Base-by-base conservation (phyloP, 1,140 invertebrate species). In the Caenorhabditis tropicalis region DNA sequence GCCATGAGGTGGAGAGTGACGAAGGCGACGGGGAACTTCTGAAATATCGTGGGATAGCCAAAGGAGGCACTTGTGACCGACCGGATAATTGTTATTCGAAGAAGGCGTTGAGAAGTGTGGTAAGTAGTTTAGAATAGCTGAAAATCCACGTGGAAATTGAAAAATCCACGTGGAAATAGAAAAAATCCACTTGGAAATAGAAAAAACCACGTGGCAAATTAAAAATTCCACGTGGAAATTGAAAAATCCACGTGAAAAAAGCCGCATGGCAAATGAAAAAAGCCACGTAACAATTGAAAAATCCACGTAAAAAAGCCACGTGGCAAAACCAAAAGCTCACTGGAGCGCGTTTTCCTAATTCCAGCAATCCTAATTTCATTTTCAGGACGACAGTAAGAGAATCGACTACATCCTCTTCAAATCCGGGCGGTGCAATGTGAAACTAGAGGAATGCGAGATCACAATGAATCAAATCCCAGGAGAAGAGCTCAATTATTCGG, bases 351-450 rank as follows among this genome's bases (percentile, higher is more conserved):
- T n/a, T n/a, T n/a, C n/a, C n/a, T n/a, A n/a, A n/a, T n/a, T n/a
- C n/a, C n/a, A n/a, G n/a, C n/a, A n/a, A n/a, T n/a, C n/a, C n/a
- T n/a, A n/a, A n/a, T n/a, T n/a, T n/a, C n/a, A n/a, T 36, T 82
- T 82, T 9, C 92, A 93, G 87, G 94, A 95, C 4, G 91, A 94
- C 74, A 96, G 96, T 31, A 95, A 96, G 89, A 93, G 96, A 82
- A 96, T 98, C 86, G 96, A 98, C 92, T 95, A 97, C 91, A 95
- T 98, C 85, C 92, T 98, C 82, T 96, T 94, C 87, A 91, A 91
- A 82, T 82, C 86, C 81, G 91, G 91, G 39, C 82, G 92, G 92
- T 88, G 88, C 87, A 83, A 84, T 53, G 81, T 70, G 49, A 65
- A 87, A 81, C 33, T 82, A 24, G 31, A 80, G 12, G 48, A 85